Evolutionary conservation across 1,140 invertebrate genomes (phyloP), one percentile per base, ranked within the genome.

Genomic region (Marisa cornuarietis): DNA sequence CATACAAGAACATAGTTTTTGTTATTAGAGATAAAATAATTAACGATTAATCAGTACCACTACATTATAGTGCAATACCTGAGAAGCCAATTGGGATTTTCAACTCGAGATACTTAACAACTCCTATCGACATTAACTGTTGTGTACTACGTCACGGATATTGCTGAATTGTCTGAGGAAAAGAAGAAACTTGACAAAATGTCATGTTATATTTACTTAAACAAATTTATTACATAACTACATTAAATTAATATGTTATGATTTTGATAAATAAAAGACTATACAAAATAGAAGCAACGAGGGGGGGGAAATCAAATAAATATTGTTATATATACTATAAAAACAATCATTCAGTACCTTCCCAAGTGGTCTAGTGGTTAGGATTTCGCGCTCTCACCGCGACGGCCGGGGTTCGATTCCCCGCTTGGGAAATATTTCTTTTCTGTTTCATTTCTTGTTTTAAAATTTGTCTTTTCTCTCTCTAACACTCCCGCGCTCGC

Each of bases 311-410:
- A 63, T n/a, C n/a, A 63, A 9, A 18, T 24, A 6, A 42, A 42
- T 42, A 42, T 6, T 42, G 6, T 11, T 63, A 22, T 65, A 76
- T 65, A 65, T 66, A 76, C 1, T 4, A 58, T 66, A 68, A 58
- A 9, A 7, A n/a, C 26, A 7, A 5, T 61, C 7, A 52, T 6
- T 42, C 31, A 42, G 11, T 68, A 10, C 22, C 9, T 71, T 69
- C 68, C 65, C 76, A 78, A 51, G 76, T 78, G 74, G 62, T 76
- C 74, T 76, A 76, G 74, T 76, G 74, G 74, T 76, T 76, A 76
- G 74, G 74, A 76, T 76, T 76, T 76, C 74, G 74, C 74, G 74
- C 74, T 76, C 74, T 76, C 74, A 76, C 74, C 74, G 74, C 74
- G 74, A 76, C 74, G 76, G 65, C 76, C 76, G 65, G 65, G 76